Percentiles rank a stretch among this genome's conserved stretches.
Conservation (phyloP, 1,140 invertebrate genomes). For the Ruditapes philippinarum region DNA sequence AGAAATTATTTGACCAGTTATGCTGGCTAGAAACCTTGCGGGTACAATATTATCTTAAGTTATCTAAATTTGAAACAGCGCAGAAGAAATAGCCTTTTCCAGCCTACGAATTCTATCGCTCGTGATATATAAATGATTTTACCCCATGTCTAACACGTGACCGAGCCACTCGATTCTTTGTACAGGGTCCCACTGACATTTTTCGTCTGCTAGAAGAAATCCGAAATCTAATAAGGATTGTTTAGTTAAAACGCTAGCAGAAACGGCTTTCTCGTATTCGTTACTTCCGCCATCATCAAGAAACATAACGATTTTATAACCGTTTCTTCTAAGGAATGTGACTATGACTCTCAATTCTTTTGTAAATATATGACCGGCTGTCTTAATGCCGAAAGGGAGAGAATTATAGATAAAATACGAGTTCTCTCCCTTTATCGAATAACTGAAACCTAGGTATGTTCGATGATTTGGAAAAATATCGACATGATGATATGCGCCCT, state of each 20-base stretch:
- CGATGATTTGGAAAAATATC: conserved; percentile 57
- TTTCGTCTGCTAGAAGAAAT: conserved; percentile 54
- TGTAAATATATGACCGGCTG: conserved; percentile 61
- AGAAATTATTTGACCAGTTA: conserved; percentile 39
- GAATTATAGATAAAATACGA: conserved; percentile 26
- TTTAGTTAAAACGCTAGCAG: background rate
- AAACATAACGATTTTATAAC: conserved; percentile 64
- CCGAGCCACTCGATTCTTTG: conserved; percentile 44
- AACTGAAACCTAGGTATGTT: conserved; percentile 51
- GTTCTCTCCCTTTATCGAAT: conserved; percentile 12
- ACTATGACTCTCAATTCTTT: conserved; percentile 60
- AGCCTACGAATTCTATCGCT: conserved; percentile 39
- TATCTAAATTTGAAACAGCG: background rate
- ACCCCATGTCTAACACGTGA: background rate
- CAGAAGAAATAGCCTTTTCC: background rate
- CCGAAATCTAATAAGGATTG: conserved; percentile 34
- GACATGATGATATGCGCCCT: conserved; percentile 57
- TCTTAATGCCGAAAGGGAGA: conserved; percentile 59
- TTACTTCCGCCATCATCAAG: conserved; percentile 58
- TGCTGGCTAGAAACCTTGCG: background rate
- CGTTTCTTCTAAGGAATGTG: conserved; percentile 16
- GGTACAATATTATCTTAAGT: background rate
- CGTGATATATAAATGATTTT: conserved; percentile 34
- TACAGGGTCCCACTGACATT: conserved; percentile 45
- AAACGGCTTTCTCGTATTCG: background rate